Conservation (phyloP, 2,113 vertebrate species). For the Ariopsis seemanni region DNA sequence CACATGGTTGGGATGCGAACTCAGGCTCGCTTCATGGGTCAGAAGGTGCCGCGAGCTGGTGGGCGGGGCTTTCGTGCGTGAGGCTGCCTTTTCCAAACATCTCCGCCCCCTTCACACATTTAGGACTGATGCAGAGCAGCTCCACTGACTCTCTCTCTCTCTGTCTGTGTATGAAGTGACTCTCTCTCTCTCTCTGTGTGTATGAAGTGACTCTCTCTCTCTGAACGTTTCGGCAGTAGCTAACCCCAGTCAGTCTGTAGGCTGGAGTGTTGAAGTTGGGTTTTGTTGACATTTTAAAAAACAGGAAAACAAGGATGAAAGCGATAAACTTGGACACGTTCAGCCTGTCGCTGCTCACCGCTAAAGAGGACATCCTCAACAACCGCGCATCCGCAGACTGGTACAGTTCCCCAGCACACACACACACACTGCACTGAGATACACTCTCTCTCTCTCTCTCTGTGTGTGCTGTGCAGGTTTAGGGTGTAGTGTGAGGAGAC, state of each 20-base stretch:
- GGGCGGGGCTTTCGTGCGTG: background rate
- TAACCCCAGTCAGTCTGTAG: background rate
- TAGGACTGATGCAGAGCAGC: conserved; percentile 14
- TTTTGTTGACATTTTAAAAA: background rate
- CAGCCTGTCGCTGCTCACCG: conserved; percentile 79
- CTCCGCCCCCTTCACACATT: conserved; percentile 2
- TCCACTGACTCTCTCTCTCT: too few relatives aligned
- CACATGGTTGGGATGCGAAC: background rate
- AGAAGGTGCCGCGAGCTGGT: background rate
- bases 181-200: too few relatives aligned
- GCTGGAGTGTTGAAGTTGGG: background rate
- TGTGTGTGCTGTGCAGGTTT: too few relatives aligned
- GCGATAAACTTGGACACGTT: conserved; percentile 79
- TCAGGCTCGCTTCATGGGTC: background rate
- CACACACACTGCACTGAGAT: too few relatives aligned
- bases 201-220: background rate
- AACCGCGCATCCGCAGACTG: conserved; percentile 77
- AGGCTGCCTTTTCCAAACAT: background rate
- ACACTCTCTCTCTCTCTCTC: too few relatives aligned
- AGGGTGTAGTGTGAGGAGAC: too few relatives aligned
- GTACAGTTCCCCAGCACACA: conserved; percentile 61
- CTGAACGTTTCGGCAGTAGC: background rate
- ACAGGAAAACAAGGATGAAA: conserved; percentile 50
- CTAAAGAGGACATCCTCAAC: conserved; percentile 81
- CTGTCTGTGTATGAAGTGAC: too few relatives aligned